Base-by-base conservation (phyloP, 2,888 invertebrate species). In the Ophonus ardosiacus region DNA sequence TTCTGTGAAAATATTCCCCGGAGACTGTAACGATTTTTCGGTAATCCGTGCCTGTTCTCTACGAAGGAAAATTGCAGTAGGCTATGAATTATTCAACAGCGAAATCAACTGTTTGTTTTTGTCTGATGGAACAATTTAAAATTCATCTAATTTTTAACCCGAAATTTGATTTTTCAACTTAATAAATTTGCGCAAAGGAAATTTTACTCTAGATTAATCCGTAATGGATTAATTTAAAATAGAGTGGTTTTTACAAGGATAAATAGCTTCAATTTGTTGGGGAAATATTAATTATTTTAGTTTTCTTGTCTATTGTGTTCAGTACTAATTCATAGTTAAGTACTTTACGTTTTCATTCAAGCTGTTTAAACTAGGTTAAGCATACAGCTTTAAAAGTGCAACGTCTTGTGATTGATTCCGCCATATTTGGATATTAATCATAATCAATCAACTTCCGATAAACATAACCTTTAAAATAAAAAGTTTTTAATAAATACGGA, bases 101-200 rank as follows among this genome's bases (percentile, higher is more conserved):
- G 56, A 81, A 81, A 81, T 81, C 81, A 81, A 81, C 81, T 81
- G 81, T 81, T 81, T 81, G 81, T 81, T 81, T 81, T 71, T 56
- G 21, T 68, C 81, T 81, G 71, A 81, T 71, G 56, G 43, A 81
- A 81, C 57, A 57, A 68, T 81, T 81, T 81, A 57, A 81, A 81
- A 81, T 81, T 81, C 81, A 24, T 3, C 56, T 78, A 78, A 78
- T 78, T 78, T 24, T 78, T 56, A 57, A 57, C n/a, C 78, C 13
- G 57, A 31, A 57, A 78, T 57, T 78, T 57, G 57, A 78, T 78
- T 78, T 57, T 78, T 78, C 57, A 24, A 56, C 24, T 57, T 78
- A 78, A 57, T 78, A 78, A 78, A 24, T 78, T 78, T 78, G 78
- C 21, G 78, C 56, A 7, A 56, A 76, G 17, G 78, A 21, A 24